Evolutionary conservation across 37 sponge, comb jelly and placozoan species (phyloP), one percentile per base, ranked within the genome.

Genomic region (Eunapius fragilis): DNA sequence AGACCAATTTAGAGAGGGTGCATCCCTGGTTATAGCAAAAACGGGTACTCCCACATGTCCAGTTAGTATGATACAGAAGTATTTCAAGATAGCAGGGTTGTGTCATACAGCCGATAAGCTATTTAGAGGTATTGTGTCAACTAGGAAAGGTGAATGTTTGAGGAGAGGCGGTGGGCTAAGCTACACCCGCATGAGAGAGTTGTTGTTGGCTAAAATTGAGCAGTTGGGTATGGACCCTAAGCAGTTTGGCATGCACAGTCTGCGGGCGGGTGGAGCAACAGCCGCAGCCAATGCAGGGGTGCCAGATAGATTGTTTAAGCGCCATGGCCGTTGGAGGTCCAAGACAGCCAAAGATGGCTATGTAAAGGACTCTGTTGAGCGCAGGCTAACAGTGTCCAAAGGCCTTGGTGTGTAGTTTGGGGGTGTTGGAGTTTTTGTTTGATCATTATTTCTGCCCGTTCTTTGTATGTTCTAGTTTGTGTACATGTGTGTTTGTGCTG

Each of bases 31-130:
- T 73, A 73, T 73, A 73, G 74, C 74, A 73, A 73, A 28, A 33
- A 73, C 74, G 32, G 32, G 32, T 31, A 73, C 74, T 33, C 74
- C 31, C 31, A 73, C 74, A 73, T 73, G 74, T 33, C 74, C 74
- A 34, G 74, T 33, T 31, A 73, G 74, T 73, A 73, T 73, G 74
- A 31, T 73, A 28, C 32, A 73, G 32, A 73, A 33, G 74, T 73
- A 73, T 73, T 73, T 73, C 32, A 33, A 73, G 74, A 73, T 73
- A 22, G 74, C 58, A 58, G 58, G 58, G 58, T 58, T 58, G 58
- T 58, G 58, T 58, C 58, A 58, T 58, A 58, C 58, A 58, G 58
- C 58, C 58, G 58, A 58, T 58, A n/a, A n/a, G n/a, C n/a, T n/a
- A n/a, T n/a, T n/a, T n/a, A n/a, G n/a, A n/a, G n/a, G n/a, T n/a